Conservation (phyloP, 2,888 invertebrate species). For the Chrysopilus asiliformis region DNA sequence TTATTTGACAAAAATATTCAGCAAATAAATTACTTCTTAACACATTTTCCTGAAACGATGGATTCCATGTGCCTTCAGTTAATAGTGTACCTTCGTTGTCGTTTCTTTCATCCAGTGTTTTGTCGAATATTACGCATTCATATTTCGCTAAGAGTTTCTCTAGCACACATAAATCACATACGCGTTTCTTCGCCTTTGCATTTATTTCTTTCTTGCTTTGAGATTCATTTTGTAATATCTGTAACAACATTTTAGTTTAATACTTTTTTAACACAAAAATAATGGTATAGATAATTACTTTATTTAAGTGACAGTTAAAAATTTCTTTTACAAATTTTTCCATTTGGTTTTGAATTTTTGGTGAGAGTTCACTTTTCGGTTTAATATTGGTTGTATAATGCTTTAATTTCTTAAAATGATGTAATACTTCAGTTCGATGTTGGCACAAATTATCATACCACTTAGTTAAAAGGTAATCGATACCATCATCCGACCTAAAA, state of each 20-base stretch:
- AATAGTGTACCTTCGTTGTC: no score
- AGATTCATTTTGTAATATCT: conserved; percentile 8
- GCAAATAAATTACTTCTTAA: conserved; percentile 37
- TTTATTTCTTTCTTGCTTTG: conserved; percentile 8
- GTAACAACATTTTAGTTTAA: background rate
- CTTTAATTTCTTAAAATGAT: conserved; percentile 21
- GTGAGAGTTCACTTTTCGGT: conserved; percentile 18
- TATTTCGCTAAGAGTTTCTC: conserved; percentile 37
- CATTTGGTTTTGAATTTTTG: conserved; percentile 16
- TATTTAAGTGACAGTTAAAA: conserved; percentile 30
- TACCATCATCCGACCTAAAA: conserved; percentile 14
- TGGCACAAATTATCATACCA: conserved; percentile 24
- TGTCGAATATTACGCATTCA: conserved; percentile 44
- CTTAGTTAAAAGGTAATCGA: conserved; percentile 17
- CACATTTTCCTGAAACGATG: conserved; percentile 43
- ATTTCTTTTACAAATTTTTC: conserved; percentile 23
- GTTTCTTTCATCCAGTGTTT: conserved; percentile 32
- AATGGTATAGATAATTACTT: no score
- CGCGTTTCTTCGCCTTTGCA: background rate
- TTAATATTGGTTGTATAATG: conserved; percentile 21
- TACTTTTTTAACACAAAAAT: no score
- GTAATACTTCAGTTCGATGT: conserved; percentile 14
- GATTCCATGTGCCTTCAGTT: conserved; percentile 49
- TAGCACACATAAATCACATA: conserved; percentile 37
- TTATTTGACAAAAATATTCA: conserved; percentile 2